A percentile compares a stretch with the other conserved stretches of the same genome.
Conservation (phyloP, 2,797 vertebrate species). For the Rhinoraja longicauda region DNA sequence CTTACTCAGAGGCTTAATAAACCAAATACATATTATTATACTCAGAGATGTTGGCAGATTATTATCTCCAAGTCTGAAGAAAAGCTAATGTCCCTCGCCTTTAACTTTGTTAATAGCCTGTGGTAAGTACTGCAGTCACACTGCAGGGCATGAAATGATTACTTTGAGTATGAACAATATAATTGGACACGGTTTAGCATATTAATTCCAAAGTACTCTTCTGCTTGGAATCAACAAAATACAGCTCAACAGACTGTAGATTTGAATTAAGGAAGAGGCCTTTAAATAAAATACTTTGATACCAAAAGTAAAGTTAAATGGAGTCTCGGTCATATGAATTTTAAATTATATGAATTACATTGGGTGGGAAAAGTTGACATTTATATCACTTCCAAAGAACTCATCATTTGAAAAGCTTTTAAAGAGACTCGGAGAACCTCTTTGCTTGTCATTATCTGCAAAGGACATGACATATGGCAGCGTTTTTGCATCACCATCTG, state of each 20-base stretch:
- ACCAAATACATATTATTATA: not conserved
- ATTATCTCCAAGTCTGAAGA: not conserved
- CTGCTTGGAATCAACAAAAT: not conserved
- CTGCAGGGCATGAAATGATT: not conserved
- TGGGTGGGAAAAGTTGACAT: slow-evolving; percentile 9
- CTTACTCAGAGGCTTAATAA: not conserved
- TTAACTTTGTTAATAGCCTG: not conserved
- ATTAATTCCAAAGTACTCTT: slow-evolving; percentile 6
- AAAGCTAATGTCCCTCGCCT: not conserved
- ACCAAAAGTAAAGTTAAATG: not conserved
- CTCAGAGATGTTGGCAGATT: not conserved
- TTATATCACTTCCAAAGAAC: slow-evolving; percentile 23
- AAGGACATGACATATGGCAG: slow-evolving; percentile 26
- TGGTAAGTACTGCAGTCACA: not conserved
- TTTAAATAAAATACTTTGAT: slow-evolving; percentile 2
- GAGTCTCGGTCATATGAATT: not conserved
- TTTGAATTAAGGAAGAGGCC: slow-evolving; percentile 7
- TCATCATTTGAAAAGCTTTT: slow-evolving; percentile 30
- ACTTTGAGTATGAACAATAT: not conserved
- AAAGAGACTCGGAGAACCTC: not conserved
- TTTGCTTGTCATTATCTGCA: slow-evolving; percentile 13
- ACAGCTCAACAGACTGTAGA: slow-evolving; percentile 15
- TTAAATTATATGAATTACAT: slow-evolving; percentile 13
- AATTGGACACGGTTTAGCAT: slow-evolving; percentile 12
- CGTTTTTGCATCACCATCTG: slow-evolving; percentile 24